Evolutionary conservation across 2,113 vertebrate genomes (phyloP).

Genomic region (Hipposideros armiger): DNA sequence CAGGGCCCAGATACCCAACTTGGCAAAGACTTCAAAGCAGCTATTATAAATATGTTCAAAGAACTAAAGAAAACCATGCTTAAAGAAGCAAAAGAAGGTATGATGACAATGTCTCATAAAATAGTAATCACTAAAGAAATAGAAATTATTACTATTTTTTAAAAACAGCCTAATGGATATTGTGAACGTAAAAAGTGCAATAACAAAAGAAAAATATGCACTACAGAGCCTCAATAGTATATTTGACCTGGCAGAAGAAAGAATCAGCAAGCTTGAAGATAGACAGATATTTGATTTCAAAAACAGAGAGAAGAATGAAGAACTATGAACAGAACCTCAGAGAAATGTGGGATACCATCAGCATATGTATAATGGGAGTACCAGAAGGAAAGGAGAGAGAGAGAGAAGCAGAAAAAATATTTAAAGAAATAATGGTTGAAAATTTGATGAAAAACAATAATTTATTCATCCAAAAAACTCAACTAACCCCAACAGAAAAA

Average conservation of each 20-base stretch:
- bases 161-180: background rate
- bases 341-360: background rate
- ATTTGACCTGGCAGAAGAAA: background rate
- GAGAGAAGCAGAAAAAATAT: background rate
- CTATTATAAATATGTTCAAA: conserved; percentile 13
- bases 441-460: conserved; percentile 16
- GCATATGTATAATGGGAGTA: background rate
- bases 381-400: background rate
- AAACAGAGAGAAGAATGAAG: background rate
- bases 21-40: conserved; percentile 16
- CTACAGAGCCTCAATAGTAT: background rate
- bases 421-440: background rate
- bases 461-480: background rate
- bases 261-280: background rate
- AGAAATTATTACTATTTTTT: background rate
- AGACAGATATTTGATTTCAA: background rate
- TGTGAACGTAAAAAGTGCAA: background rate
- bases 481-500: conserved; percentile 10
- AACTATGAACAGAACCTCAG: background rate
- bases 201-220: background rate
- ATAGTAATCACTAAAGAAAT: background rate
- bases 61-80: background rate
- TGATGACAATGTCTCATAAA: background rate
- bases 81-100: conserved; percentile 36
- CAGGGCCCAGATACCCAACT: background rate